Evolutionary conservation across 1,140 invertebrate genomes (phyloP).

Genomic region (Danaus plexippus): DNA sequence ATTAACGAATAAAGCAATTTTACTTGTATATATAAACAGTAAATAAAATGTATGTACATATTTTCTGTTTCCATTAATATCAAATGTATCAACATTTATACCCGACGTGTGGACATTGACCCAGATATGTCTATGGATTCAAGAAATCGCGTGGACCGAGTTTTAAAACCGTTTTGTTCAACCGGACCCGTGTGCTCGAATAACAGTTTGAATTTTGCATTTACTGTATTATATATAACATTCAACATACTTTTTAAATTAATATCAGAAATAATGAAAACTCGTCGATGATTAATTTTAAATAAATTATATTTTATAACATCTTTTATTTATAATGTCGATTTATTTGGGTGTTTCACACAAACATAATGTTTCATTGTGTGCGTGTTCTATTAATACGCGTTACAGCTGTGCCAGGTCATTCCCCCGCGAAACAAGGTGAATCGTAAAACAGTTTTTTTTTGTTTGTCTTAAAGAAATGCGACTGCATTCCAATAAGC

Average conservation of each 20-base stretch:
- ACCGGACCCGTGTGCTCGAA: constrained; percentile 16
- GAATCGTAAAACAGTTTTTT: constrained; percentile 55
- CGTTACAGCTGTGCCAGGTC: constrained; percentile 58
- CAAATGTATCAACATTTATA: too few species aligned
- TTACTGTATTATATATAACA: too few species aligned
- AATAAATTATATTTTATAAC: too few species aligned
- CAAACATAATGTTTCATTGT: constrained; percentile 13
- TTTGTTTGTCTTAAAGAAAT: constrained; percentile 35
- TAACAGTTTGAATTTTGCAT: too few species aligned
- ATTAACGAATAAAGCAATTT: too few species aligned
- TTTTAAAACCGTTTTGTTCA: constrained; percentile 46
- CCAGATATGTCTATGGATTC: constrained; percentile 45
- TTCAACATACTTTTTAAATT: too few species aligned
- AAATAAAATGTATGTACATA: constrained; percentile 5
- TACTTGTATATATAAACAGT: background rate
- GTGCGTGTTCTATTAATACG: constrained; percentile 42
- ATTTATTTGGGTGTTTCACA: constrained; percentile 3
- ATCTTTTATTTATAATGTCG: too few species aligned
- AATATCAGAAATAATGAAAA: too few species aligned
- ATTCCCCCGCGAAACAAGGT: constrained; percentile 63
- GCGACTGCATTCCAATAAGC: constrained; percentile 14
- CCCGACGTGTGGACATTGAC: constrained; percentile 43
- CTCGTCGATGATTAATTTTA: too few species aligned
- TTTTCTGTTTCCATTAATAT: background rate
- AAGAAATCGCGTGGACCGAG: constrained; percentile 50